Percentiles rank a stretch among this genome's conserved stretches.
Evolutionary conservation across 2,113 vertebrate species (phyloP).

Genomic region (Vidua chalybeata): DNA sequence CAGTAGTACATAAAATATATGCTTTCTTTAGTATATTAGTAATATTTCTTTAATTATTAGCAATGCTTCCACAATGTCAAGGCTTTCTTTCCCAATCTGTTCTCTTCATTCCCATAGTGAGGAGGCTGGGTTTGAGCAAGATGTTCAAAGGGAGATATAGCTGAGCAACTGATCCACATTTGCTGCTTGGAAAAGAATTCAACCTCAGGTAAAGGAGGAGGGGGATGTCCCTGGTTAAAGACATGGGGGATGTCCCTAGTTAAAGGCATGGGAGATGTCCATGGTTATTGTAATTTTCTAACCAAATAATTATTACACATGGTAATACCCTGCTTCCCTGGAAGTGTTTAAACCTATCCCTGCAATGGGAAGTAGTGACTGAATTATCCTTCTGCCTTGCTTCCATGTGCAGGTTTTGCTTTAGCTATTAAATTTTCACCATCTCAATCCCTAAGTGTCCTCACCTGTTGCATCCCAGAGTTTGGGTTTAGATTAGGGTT

Average conservation of each 20-base stretch:
- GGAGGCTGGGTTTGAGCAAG: not conserved
- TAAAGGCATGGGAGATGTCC: fast-evolving
- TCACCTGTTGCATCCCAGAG: too few species aligned
- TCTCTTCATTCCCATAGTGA: fast-evolving
- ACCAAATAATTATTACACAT: not conserved
- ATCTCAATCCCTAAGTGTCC: not conserved
- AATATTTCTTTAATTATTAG: not conserved
- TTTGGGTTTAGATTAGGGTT: too few species aligned
- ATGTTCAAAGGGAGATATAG: not conserved
- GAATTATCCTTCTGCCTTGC: not conserved
- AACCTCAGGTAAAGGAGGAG: not conserved
- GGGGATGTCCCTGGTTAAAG: fast-evolving
- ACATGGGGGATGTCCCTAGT: fast-evolving
- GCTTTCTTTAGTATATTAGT: not conserved
- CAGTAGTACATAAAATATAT: not conserved
- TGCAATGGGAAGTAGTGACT: not conserved
- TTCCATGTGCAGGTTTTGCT: not conserved
- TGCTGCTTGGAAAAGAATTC: not conserved
- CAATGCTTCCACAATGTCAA: not conserved
- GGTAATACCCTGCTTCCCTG: not conserved
- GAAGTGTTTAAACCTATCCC: not conserved
- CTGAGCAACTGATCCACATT: not conserved
- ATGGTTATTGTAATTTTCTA: not conserved
- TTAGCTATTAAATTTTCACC: not conserved
- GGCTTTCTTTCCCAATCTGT: not conserved